Evolutionary conservation across 2,888 invertebrate species (phyloP).

Genomic region (Drosophila hamatofila): DNA sequence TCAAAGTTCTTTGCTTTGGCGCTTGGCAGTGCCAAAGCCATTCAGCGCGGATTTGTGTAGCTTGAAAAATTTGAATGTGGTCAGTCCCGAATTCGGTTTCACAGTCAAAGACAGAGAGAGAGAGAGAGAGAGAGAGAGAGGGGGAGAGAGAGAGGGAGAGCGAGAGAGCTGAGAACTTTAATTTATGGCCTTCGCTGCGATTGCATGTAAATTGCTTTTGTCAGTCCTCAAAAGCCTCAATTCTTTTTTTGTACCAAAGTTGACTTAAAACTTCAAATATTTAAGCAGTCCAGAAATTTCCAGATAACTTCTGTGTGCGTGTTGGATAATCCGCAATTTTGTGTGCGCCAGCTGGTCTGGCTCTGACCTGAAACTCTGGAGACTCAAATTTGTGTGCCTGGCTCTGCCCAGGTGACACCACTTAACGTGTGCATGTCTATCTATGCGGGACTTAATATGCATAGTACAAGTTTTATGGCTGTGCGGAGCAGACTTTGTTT

Average conservation of each 20-base stretch:
- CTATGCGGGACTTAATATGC: slow-evolving; percentile 26
- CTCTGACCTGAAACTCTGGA: background rate
- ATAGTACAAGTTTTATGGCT: slow-evolving; percentile 18
- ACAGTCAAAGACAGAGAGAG: background rate
- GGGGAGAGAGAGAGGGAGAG: background rate
- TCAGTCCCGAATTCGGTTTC: slow-evolving; percentile 39
- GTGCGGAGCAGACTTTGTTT: slow-evolving; percentile 1
- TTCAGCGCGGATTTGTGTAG: slow-evolving; percentile 68
- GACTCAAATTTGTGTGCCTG: slow-evolving; percentile 17
- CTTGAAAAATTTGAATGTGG: slow-evolving; percentile 72
- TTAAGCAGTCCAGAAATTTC: slow-evolving; percentile 45
- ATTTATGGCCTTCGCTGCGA: slow-evolving; percentile 44
- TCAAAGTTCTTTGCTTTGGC: slow-evolving; percentile 13
- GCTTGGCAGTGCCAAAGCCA: slow-evolving; percentile 49
- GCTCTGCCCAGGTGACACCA: background rate
- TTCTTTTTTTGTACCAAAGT: background rate
- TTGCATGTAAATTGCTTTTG: slow-evolving; percentile 69
- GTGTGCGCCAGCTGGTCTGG: slow-evolving; percentile 20
- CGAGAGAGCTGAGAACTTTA: slow-evolving; percentile 10
- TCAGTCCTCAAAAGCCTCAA: slow-evolving; percentile 37
- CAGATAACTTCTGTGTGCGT: slow-evolving; percentile 35
- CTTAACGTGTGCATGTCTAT: background rate
- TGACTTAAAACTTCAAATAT: slow-evolving; percentile 41
- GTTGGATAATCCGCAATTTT: slow-evolving; percentile 58
- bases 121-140: background rate